Base-by-base conservation (phyloP, 1,140 invertebrate species). In the Eriocheir sinensis region DNA sequence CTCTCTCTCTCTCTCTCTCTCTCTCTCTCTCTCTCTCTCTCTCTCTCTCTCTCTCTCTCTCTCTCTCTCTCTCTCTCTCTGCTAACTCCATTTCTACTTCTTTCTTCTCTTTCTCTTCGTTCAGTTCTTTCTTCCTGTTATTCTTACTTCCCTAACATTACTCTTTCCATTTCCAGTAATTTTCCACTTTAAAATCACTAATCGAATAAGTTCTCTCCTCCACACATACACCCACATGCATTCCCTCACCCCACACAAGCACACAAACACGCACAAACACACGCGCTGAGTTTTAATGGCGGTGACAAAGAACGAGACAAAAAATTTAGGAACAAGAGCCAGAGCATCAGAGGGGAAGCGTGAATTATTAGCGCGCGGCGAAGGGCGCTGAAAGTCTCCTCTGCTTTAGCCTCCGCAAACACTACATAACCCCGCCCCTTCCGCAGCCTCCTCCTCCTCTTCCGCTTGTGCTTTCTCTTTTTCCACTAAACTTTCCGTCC, bases 1-100 rank as follows among this genome's bases (percentile, higher is more conserved):
- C 36, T 83, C 36, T 83, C 80, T 83, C 30, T 32, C 30, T 38
- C 36, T 83, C 80, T 38, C 80, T 83, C 80, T 83, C 80, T 38
- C 80, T 83, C 80, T 38, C 80, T 83, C 80, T 32, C 80, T 38
- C 30, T 83, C 36, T 38, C 30, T 38, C 30, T 34, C 30, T 32
- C 30, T 38, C 80, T 38, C 36, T 83, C 36, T 38, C 80, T 83
- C 80, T 83, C 36, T 38, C 80, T 83, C 80, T 38, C 80, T 38
- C 30, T 38, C 27, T 83, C 3, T 34, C 80, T 38, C 80, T 34
- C 80, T 34, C 27, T 83, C 80, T 38, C 36, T 15, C 80, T 0
- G 1, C 12, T n/a, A 81, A 6, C 4, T 12, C 12, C 12, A 27
- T 83, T 2, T 34, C 36, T 83, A 12, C 30, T n/a, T 83, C 30